These are phyloP conservation scores for Gasterosteus aculeatus DNA, from an alignment of 2,113 vertebrate genomes.

Conservation along the genomic window DNA sequence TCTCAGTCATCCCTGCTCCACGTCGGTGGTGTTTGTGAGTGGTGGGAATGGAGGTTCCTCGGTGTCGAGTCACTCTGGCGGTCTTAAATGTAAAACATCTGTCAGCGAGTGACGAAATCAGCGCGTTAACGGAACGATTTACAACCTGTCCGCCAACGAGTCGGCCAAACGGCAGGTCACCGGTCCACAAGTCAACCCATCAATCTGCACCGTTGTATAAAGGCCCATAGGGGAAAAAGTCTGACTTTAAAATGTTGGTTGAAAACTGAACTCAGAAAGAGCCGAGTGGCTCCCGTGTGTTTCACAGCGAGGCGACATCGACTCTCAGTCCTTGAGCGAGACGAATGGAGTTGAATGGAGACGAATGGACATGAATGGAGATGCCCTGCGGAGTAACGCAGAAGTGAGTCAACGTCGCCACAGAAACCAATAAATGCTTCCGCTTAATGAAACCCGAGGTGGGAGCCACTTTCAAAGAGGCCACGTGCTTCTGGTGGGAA, in stretches of 20 bases:
- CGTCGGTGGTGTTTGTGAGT: neutral
- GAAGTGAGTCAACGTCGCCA: conserved; percentile 53
- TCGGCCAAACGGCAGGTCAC: conserved; percentile 6
- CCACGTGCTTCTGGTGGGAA: neutral
- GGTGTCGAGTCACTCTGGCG: neutral
- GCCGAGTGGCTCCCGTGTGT: neutral
- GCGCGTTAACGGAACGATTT: neutral
- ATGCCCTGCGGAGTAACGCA: conserved; percentile 33
- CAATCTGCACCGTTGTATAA: neutral
- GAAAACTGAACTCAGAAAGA: neutral
- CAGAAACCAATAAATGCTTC: conserved; percentile 53
- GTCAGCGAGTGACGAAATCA: neutral
- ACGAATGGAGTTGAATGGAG: conserved; percentile 33
- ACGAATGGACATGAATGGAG: conserved; percentile 26
- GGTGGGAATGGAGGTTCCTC: neutral
- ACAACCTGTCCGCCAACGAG: conserved; percentile 10
- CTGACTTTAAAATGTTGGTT: neutral
- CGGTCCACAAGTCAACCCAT: conserved; percentile 9
- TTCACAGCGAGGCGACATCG: conserved; percentile 18
- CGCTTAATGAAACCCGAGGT: conserved; percentile 39
- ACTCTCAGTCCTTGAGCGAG: conserved; percentile 42
- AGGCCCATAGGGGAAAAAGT: neutral
- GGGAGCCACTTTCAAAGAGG: neutral
- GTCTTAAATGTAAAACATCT: neutral
- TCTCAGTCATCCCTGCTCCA: neutral